phyloP scores from a whole-genome alignment of 2,797 vertebrate species.

The Bothrops alternatus region DNA sequence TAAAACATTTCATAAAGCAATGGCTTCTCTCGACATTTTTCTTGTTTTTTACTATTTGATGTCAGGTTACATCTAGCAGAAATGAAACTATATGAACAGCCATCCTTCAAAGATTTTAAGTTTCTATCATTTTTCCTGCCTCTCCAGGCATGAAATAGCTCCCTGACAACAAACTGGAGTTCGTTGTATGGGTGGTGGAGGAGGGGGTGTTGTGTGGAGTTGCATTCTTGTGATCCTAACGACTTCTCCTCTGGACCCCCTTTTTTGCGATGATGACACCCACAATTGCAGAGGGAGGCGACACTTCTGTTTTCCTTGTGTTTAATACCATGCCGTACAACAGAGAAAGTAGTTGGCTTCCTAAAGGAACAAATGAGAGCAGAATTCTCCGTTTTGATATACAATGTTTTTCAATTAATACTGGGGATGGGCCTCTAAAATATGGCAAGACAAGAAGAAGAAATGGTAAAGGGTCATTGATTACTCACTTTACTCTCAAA shows the following conservation, averaged over 20 bases:
- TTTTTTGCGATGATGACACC: neutral
- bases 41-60: constrained; percentile 55
- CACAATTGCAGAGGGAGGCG: neutral
- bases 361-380: neutral
- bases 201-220: neutral
- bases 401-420: neutral
- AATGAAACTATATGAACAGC: constrained; percentile 60
- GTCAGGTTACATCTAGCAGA: constrained; percentile 54
- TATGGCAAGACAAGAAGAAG: neutral
- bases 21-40: constrained; percentile 53
- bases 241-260: neutral
- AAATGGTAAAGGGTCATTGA: neutral
- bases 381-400: neutral
- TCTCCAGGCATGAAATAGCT: constrained; percentile 54
- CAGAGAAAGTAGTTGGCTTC: neutral
- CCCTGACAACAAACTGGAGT: constrained; percentile 31
- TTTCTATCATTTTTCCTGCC: constrained; percentile 55
- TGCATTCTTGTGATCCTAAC: neutral
- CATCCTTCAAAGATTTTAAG: constrained; percentile 61
- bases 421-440: neutral
- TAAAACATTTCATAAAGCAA: constrained; percentile 57
- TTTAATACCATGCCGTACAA: neutral
- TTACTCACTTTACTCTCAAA: neutral
- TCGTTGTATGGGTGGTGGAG: neutral
- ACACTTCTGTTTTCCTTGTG: neutral